A percentile compares a stretch with the other conserved stretches of the same genome.
Evolutionary conservation across 1,140 invertebrate genomes (phyloP).

Genomic region (Phymorhynchus buccinoides): DNA sequence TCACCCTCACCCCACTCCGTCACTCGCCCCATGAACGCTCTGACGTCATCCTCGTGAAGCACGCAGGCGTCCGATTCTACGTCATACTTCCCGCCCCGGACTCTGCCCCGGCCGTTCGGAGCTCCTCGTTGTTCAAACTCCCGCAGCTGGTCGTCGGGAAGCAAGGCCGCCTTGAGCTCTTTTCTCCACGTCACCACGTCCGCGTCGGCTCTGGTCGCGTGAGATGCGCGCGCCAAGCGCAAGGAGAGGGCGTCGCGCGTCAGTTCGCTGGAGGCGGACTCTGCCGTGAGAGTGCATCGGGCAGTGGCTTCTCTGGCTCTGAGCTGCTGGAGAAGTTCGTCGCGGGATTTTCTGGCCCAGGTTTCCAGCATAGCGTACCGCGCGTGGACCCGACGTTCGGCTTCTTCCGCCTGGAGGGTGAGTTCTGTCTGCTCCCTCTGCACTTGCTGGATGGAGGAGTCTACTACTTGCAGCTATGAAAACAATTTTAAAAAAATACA

Average conservation of each 20-base stretch:
- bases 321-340: background rate
- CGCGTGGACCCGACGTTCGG: background rate
- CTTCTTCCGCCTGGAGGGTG: background rate
- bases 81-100: background rate
- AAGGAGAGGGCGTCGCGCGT: background rate
- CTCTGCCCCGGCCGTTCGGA: background rate
- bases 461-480: background rate
- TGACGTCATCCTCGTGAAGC: background rate
- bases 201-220: background rate
- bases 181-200: background rate
- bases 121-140: background rate
- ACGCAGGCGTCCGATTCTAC: background rate
- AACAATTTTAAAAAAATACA: too few species aligned
- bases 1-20: too few species aligned
- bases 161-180: conserved; percentile 23
- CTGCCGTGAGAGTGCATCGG: background rate
- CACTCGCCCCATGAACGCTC: background rate
- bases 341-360: background rate
- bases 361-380: background rate
- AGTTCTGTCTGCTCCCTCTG: background rate
- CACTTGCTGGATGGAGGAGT: background rate
- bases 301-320: background rate
- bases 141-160: background rate
- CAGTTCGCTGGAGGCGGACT: background rate
- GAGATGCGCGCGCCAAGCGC: background rate